A percentile compares a stretch with the other conserved stretches of the same genome.
Conservation (phyloP, 2,113 vertebrate species). For the Ptilorrhoa leucosticta region DNA sequence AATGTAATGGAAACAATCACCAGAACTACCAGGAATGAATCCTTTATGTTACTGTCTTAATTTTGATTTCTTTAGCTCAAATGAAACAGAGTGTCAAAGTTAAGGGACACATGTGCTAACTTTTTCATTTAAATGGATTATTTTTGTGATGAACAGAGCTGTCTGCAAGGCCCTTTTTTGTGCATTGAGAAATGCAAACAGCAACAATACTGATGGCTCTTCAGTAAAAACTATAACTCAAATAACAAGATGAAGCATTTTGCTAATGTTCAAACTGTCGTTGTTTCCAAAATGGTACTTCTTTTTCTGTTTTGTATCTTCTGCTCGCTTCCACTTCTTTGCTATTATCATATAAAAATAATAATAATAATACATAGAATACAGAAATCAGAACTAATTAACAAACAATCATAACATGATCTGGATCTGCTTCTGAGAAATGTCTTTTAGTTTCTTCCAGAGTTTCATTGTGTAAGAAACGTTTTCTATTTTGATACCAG, state of each 20-base stretch:
- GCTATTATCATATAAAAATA: background rate
- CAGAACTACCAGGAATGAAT: background rate
- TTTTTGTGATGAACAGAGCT: background rate
- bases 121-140: background rate
- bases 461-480: background rate
- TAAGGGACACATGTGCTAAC: background rate
- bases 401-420: background rate
- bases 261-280: background rate
- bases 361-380: background rate
- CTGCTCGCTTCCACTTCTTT: background rate
- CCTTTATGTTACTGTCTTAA: background rate
- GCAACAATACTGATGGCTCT: background rate
- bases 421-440: background rate
- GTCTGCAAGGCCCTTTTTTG: background rate
- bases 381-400: background rate
- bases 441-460: background rate
- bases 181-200: background rate
- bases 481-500: background rate
- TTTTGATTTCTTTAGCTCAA: background rate
- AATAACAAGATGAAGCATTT: background rate
- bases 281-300: background rate
- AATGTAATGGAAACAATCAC: background rate
- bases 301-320: background rate
- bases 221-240: background rate
- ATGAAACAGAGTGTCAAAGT: background rate